Base-by-base conservation (phyloP, 2,888 invertebrate genomes). In the Carpatolechia fugitivella region DNA sequence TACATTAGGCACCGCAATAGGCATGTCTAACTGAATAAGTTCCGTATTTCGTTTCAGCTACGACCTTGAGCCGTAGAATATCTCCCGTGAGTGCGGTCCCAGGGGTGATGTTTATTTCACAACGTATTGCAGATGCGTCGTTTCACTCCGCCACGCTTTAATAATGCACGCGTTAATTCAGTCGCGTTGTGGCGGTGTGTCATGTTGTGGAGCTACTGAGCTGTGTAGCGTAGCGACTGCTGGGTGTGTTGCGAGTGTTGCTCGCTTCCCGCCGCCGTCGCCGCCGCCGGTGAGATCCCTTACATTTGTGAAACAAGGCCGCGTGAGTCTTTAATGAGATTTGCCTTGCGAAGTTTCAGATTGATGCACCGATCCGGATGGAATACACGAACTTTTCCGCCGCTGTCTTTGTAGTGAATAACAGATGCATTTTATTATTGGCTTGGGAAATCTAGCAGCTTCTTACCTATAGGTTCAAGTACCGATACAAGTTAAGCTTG, bases 81-180 rank as follows among this genome's bases (percentile, higher is more conserved):
- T 10, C n/a, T n/a, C 30, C 50, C 24, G 36, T 49, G 49, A 11
- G 36, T 49, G 49, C 13, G 36, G 36, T n/a, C 24, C 38, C 36
- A 11, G 16, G 24, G 58, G 64, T 56, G 56, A 66, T 70, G 63
- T 70, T 69, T 72, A 71, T 71, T 72, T 68, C 63, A 69, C 59
- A 51, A 35, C 57, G 56, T 67, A 66, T 66, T 70, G 70, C 72
- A 72, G 70, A 66, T 68, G 68, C 64, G 68, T 67, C 65, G 63
- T 63, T 65, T 56, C 46, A 54, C 51, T 48, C 62, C 60, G 61
- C 61, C 63, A 62, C 47, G 57, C 58, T 63, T 75, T 64, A 72
- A 74, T 75, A 72, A 74, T 74, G 68, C 62, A 75, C 47, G 61
- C 55, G 56, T 62, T 67, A 63, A 64, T 67, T 63, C 64, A 56